Evolutionary conservation across 2,888 invertebrate genomes (phyloP).

Genomic region (Isotomurus palustris): DNA sequence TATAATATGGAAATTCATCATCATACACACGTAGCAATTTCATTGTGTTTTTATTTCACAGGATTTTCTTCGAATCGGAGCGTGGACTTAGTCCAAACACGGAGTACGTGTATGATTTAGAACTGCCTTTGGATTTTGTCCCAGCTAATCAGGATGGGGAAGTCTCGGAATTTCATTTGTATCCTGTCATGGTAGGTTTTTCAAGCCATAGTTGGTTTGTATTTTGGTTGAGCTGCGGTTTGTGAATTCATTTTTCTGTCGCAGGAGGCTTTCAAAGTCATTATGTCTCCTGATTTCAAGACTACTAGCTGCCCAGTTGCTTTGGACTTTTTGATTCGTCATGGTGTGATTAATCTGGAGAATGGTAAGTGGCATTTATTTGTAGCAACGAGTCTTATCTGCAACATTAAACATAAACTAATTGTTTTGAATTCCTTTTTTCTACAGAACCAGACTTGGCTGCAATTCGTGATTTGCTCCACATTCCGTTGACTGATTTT

Average conservation of each 20-base stretch:
- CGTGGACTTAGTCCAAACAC: slow-evolving; percentile 90
- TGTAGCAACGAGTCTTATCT: not conserved
- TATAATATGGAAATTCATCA: slow-evolving; percentile 30
- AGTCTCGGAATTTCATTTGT: slow-evolving; percentile 82
- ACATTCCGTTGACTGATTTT: slow-evolving; percentile 64
- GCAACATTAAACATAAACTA: not conserved
- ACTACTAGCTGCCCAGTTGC: slow-evolving; percentile 89
- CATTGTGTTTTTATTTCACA: slow-evolving; percentile 48
- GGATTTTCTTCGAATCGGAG: slow-evolving; percentile 87
- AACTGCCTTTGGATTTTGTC: slow-evolving; percentile 80
- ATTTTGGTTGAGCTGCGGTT: not conserved
- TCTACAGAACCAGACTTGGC: slow-evolving; percentile 76
- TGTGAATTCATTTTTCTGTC: not conserved
- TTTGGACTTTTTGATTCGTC: slow-evolving; percentile 86
- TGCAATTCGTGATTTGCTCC: slow-evolving; percentile 76
- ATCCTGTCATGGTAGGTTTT: slow-evolving; percentile 66
- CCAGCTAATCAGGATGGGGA: slow-evolving; percentile 94
- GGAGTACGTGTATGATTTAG: slow-evolving; percentile 88
- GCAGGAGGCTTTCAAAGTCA: slow-evolving; percentile 61
- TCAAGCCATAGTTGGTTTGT: not conserved
- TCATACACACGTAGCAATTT: not conserved
- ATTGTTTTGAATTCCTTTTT: not conserved
- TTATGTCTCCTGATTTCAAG: slow-evolving; percentile 80
- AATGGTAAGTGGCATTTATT: slow-evolving; percentile 61
- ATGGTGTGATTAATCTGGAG: slow-evolving; percentile 81